Evolutionary conservation across 1,140 invertebrate species (phyloP), one percentile per base, ranked within the genome.

Genomic region (Psix sp.): DNA sequence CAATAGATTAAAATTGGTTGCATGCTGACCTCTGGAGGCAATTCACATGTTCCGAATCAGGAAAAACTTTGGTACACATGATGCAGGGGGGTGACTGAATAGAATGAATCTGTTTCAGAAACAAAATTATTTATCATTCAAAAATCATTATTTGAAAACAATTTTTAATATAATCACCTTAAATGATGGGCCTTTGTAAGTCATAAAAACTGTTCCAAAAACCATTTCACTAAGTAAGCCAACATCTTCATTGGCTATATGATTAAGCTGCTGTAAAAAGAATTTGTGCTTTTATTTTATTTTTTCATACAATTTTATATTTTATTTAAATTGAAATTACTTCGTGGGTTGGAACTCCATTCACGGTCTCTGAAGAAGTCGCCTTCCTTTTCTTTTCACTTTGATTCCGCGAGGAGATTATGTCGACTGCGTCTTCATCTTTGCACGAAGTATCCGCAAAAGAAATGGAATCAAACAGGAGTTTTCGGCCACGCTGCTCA

Each of bases 181-280:
- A 15, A 66, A 75, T 7, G 93, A 92, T 5, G 93, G 91, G 36
- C 94, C 95, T 78, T 91, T 91, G 85, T 92, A 95, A 60, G 93
- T 93, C 91, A 96, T 94, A 0, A 94, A 93, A 18, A 95, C 93
- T 2, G 94, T 92, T 2, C 95, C 95, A 84, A 96, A 96, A 74
- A 96, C 92, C 92, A 96, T 94, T 89, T 96, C 95, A 70, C 94
- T 93, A 71, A 96, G 85, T 21, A 91, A 87, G 56, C 89, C 90
- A 10, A 92, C 90, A 84, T 96, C 94, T 36, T 90, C 87, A 67
- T 89, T 85, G n/a, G 87, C 70, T 13, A 77, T 65, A 33, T 79
- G 84, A 33, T 71, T 77, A 33, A 70, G 73, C 78, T 81, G 24
- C 54, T 56, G 15, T 4, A 15, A 42, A 49, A 9, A 35, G 45